These are phyloP conservation scores for Guaruba guarouba DNA, from an alignment of 2,113 vertebrate genomes.

Conservation along the genomic window DNA sequence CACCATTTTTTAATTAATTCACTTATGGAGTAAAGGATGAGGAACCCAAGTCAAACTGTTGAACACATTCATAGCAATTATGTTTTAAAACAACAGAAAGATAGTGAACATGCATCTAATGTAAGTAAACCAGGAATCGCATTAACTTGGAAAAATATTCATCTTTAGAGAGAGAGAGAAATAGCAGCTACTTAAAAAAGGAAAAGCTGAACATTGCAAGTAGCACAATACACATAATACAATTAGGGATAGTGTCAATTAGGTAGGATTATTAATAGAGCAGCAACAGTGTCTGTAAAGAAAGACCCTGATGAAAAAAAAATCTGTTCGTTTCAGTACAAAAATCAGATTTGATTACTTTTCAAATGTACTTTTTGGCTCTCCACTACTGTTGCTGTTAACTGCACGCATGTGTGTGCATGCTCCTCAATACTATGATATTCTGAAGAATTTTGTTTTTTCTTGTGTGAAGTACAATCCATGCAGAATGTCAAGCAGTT, in stretches of 20 bases:
- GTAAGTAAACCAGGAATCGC: conserved; percentile 26
- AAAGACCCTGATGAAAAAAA: neutral
- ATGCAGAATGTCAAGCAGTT: conserved; percentile 2
- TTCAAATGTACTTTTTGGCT: neutral
- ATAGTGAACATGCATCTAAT: conserved; percentile 25
- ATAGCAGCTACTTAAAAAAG: neutral
- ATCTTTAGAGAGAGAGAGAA: neutral
- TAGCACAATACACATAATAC: neutral
- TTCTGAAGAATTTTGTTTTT: neutral
- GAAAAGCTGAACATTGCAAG: neutral
- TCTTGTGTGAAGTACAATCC: neutral
- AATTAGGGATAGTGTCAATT: neutral
- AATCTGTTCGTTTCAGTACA: neutral
- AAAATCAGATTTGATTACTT: neutral
- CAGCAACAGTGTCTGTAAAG: neutral
- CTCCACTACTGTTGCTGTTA: neutral
- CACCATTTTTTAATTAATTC: conserved; percentile 45
- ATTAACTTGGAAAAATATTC: conserved; percentile 42
- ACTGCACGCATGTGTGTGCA: neutral
- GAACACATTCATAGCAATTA: neutral
- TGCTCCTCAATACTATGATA: neutral
- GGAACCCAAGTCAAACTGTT: conserved; percentile 8
- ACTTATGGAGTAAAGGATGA: conserved; percentile 3
- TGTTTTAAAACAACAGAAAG: conserved; percentile 37
- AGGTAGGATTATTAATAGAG: neutral